Evolutionary conservation across 1,140 invertebrate species (phyloP).

Genomic region (Hyposmocoma kahamanoa): DNA sequence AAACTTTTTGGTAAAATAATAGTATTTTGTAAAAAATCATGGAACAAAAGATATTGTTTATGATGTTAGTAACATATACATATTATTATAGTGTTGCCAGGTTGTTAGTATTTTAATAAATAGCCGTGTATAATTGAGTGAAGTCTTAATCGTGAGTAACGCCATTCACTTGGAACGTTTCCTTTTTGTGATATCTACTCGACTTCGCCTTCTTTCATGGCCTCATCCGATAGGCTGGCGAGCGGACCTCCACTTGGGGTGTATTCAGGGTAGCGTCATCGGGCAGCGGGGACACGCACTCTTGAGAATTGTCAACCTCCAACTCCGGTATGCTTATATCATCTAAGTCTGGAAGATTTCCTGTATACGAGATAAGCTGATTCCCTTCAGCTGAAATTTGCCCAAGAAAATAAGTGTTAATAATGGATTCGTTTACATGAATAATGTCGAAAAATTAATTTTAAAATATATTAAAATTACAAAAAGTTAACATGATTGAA

Average conservation of each 20-base stretch:
- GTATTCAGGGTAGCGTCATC: slow-evolving; percentile 57
- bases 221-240: slow-evolving; percentile 34
- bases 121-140: no score
- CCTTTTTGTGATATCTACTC: slow-evolving; percentile 8
- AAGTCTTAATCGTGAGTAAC: no score
- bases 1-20: no score
- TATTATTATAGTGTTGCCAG: no score
- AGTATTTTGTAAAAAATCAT: no score
- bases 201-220: slow-evolving; percentile 29
- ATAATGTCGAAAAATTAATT: slow-evolving; percentile 1
- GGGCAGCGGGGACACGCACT: slow-evolving; percentile 31
- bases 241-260: slow-evolving; percentile 45
- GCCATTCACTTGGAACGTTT: slow-evolving; percentile 15
- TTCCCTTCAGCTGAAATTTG: slow-evolving; percentile 68
- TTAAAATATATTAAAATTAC: background rate
- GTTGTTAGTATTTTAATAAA: no score
- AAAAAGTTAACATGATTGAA: no score
- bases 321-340: slow-evolving; percentile 59
- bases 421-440: background rate
- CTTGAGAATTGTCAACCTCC: slow-evolving; percentile 51
- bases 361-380: slow-evolving; percentile 73
- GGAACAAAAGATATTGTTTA: no score
- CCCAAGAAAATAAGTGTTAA: slow-evolving; percentile 54
- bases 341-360: slow-evolving; percentile 69
- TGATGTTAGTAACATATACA: no score